Conservation (phyloP, 2,888 invertebrate genomes). For the Calliopum simillimum region DNA sequence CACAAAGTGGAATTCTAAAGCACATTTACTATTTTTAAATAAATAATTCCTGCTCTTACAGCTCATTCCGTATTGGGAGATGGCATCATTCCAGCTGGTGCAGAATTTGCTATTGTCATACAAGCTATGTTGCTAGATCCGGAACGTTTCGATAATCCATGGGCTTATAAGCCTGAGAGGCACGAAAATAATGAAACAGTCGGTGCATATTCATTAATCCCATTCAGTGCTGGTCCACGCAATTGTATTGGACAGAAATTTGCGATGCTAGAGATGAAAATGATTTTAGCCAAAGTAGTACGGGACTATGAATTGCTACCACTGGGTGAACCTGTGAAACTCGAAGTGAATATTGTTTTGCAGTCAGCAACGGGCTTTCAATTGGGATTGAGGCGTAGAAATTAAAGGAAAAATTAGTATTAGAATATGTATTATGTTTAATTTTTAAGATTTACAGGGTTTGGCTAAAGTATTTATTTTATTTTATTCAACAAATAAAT, state of each 20-base stretch:
- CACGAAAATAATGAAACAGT: slow-evolving; percentile 37
- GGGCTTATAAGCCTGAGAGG: slow-evolving; percentile 50
- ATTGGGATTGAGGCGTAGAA: slow-evolving; percentile 46
- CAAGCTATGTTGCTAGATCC: slow-evolving; percentile 48
- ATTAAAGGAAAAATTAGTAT: no score
- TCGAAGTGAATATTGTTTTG: slow-evolving; percentile 45
- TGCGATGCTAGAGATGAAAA: slow-evolving; percentile 47
- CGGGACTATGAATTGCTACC: slow-evolving; percentile 51
- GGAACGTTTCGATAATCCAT: slow-evolving; percentile 34
- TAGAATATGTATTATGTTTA: no score
- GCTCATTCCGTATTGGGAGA: slow-evolving; percentile 48
- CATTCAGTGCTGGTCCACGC: slow-evolving; percentile 53
- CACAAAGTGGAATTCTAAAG: no score
- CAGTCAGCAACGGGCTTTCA: slow-evolving; percentile 53
- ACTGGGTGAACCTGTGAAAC: slow-evolving; percentile 44
- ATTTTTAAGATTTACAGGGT: no score
- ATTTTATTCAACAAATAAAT: no score
- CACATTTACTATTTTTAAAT: no score
- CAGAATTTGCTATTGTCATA: slow-evolving; percentile 51
- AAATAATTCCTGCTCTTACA: slow-evolving; percentile 18
- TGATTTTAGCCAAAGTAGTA: slow-evolving; percentile 48
- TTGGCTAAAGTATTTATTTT: no score
- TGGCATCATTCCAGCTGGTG: slow-evolving; percentile 49
- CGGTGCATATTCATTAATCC: slow-evolving; percentile 33
- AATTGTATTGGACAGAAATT: slow-evolving; percentile 50